Conservation (phyloP, 2,888 invertebrate genomes). For the Troides helena region DNA sequence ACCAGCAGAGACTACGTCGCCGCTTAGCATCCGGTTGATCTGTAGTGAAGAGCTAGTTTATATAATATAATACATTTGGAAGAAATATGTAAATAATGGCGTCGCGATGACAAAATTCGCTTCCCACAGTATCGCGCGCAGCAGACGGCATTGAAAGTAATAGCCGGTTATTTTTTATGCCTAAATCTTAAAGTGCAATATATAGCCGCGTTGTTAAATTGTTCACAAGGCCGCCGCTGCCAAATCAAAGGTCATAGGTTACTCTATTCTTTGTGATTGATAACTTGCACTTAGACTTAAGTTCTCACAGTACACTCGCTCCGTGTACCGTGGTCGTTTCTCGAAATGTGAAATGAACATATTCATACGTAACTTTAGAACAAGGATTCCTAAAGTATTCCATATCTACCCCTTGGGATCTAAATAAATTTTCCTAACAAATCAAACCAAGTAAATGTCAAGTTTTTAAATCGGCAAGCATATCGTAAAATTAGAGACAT, state of each 20-base stretch:
- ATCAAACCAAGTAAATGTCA: too few species aligned
- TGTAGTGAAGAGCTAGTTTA: too few species aligned
- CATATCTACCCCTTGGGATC: too few species aligned
- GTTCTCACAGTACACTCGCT: slow-evolving; percentile 15
- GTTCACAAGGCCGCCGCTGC: slow-evolving; percentile 18
- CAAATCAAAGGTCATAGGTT: slow-evolving; percentile 25
- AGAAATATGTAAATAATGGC: not conserved
- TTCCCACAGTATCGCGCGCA: not conserved
- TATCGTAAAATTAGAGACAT: too few species aligned
- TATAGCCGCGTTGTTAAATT: slow-evolving; percentile 18
- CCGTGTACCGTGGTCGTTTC: not conserved
- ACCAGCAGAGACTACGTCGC: too few species aligned
- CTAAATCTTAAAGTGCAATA: slow-evolving; percentile 15
- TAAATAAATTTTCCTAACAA: too few species aligned
- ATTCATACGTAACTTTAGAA: too few species aligned
- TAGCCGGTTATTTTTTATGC: slow-evolving; percentile 20
- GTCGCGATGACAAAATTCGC: not conserved
- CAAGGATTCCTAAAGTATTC: too few species aligned
- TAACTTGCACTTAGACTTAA: slow-evolving; percentile 9
- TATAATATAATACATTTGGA: not conserved
- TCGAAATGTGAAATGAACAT: not conserved
- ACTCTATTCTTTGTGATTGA: slow-evolving; percentile 22
- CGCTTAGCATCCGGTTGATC: too few species aligned
- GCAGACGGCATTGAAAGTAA: slow-evolving; percentile 21
- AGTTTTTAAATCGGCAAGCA: too few species aligned